A percentile compares a stretch with the other conserved stretches of the same genome.
phyloP scores from a whole-genome alignment of 2,797 vertebrate species.

The Leontopithecus rosalia region DNA sequence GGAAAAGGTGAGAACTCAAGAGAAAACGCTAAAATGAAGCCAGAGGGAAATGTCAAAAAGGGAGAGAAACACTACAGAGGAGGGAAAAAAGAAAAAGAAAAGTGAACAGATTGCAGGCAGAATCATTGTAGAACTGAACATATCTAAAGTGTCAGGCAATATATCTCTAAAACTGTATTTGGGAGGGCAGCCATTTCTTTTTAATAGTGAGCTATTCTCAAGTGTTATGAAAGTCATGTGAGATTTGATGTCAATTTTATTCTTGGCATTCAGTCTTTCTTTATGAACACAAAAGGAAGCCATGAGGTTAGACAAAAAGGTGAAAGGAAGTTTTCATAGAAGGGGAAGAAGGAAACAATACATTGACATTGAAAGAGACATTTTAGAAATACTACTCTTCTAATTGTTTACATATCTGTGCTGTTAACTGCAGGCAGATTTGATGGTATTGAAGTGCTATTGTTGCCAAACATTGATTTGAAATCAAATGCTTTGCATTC shows the following conservation, averaged over 20 bases:
- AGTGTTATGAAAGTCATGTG: background rate
- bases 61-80: background rate
- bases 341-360: background rate
- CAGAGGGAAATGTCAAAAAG: slow-evolving; percentile 6
- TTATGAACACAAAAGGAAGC: slow-evolving; percentile 5
- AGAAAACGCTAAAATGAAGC: slow-evolving; percentile 35
- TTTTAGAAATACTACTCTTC: background rate
- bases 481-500: background rate
- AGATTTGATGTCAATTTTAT: background rate
- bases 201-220: slow-evolving; percentile 8
- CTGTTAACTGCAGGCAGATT: background rate
- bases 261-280: background rate
- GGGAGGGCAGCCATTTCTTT: background rate
- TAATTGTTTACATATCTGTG: background rate
- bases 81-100: background rate
- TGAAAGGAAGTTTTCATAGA: slow-evolving; percentile 8
- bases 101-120: slow-evolving; percentile 12
- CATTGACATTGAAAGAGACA: background rate
- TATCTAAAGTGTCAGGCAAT: slow-evolving; percentile 34
- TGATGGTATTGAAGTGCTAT: background rate
- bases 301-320: background rate
- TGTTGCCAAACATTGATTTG: slow-evolving; percentile 7
- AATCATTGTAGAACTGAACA: slow-evolving; percentile 41
- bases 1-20: background rate
- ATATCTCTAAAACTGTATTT: slow-evolving; percentile 31